Evolutionary conservation across 1,140 invertebrate genomes (phyloP), one percentile per base, ranked within the genome.

Genomic region (Aphis gossypii): DNA sequence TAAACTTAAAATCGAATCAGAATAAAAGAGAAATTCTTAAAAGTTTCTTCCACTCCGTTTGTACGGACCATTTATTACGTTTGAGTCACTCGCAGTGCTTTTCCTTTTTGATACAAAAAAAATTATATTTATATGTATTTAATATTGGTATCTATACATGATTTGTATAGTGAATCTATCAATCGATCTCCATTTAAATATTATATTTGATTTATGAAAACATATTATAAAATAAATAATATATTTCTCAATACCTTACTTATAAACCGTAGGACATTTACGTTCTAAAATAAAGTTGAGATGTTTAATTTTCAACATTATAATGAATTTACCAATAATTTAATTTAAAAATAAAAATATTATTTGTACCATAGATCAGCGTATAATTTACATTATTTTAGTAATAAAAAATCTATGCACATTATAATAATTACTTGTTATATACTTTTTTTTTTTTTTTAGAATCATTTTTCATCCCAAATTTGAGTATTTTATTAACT

Each of bases 41-140:
- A 76, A 76, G 60, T 76, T 76, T 68, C 60, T 76, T 68, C 60
- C 60, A 14, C 60, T 68, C 60, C 60, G 60, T 68, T 68, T 68
- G 2, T 18, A n/a, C 30, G 9, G 30, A n/a, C 11, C 30, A 3
- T 14, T 30, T 68, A n/a, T 11, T 68, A 14, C 60, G 11, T n/a
- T 68, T 30, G 56, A n/a, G 30, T 68, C 60, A 11, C 9, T 14
- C 56, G 9, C 0, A 2, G 25, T 60, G 30, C 25, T 68, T 68
- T 68, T 14, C 2, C 2, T 30, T n/a, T 68, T 68, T 14, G 30
- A n/a, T 68, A 3, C 60, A 14, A 68, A 6, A 11, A 0, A 30
- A 60, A 60, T 25, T 60, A 30, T 60, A 0, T 25, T 25, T 25
- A 23, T 56, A 56, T 60, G 25, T 60, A 60, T 30, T 60, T 60